Evolutionary conservation across 2,888 invertebrate species (phyloP).

Genomic region (Xylota segnis): DNA sequence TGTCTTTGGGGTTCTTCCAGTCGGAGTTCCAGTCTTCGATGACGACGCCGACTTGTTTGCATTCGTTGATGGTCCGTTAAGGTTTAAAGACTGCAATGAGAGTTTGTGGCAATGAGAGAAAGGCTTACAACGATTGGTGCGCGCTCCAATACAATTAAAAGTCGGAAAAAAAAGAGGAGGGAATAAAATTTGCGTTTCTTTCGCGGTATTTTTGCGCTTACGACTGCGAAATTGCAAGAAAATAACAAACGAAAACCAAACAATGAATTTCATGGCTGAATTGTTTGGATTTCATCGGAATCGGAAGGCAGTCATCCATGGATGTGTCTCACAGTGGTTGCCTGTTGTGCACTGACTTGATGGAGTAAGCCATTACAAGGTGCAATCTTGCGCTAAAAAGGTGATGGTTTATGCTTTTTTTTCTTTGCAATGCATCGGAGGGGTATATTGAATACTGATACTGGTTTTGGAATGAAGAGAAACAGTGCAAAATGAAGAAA

Average conservation of each 20-base stretch:
- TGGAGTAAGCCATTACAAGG: constrained; percentile 65
- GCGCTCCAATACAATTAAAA: neutral
- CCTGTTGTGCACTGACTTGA: constrained; percentile 40
- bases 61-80: constrained; percentile 81
- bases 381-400: constrained; percentile 76
- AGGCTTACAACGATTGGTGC: constrained; percentile 41
- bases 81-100: constrained; percentile 82
- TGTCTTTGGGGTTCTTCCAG: constrained; percentile 75
- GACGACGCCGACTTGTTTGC: constrained; percentile 76
- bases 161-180: constrained; percentile 9
- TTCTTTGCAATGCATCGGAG: constrained; percentile 23
- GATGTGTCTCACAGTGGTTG: constrained; percentile 51
- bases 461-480: constrained; percentile 13
- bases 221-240: constrained; percentile 39
- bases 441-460: constrained; percentile 33
- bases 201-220: constrained; percentile 38
- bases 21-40: constrained; percentile 71
- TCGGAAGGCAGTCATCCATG: constrained; percentile 65
- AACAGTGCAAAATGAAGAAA: constrained; percentile 32
- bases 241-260: constrained; percentile 35
- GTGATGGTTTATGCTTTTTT: constrained; percentile 68
- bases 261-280: constrained; percentile 73
- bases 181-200: constrained; percentile 68
- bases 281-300: constrained; percentile 67
- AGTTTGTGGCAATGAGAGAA: constrained; percentile 64